A percentile compares a stretch with the other conserved stretches of the same genome.
These are phyloP conservation scores for Halcyon smyrnensis DNA, from an alignment of 2,797 vertebrate species.

Conservation along the genomic window DNA sequence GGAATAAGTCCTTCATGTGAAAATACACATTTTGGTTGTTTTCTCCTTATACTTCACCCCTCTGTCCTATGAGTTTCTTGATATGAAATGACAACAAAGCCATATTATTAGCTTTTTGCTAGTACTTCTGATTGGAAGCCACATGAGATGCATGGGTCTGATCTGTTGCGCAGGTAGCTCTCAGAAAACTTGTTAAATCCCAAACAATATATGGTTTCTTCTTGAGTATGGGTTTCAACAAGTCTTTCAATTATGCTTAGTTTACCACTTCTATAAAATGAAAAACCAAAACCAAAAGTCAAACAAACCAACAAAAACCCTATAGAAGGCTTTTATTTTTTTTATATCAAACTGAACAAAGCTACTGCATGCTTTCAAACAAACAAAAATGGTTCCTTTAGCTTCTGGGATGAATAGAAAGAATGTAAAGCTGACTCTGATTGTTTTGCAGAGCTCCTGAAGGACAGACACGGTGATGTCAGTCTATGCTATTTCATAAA, in stretches of 20 bases:
- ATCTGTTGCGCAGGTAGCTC: not conserved
- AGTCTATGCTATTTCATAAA: not conserved
- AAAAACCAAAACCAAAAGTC: not conserved
- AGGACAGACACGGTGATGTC: not conserved
- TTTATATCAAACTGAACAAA: not conserved
- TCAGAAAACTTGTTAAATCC: not conserved
- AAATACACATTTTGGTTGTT: not conserved
- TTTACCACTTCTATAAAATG: not conserved
- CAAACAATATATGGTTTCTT: not conserved
- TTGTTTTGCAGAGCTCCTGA: not conserved
- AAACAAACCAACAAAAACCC: not conserved
- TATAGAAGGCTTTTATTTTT: too few relatives aligned
- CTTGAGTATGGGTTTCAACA: not conserved
- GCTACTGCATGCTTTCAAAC: not conserved
- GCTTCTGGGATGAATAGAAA: not conserved
- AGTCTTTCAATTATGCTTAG: not conserved
- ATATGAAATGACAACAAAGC: not conserved
- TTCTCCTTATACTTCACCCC: not conserved
- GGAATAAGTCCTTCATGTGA: not conserved
- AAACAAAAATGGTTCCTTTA: not conserved
- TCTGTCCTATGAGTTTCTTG: not conserved
- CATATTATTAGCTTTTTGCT: not conserved
- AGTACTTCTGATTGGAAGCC: not conserved
- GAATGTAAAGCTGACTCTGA: not conserved
- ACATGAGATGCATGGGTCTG: not conserved